Evolutionary conservation across 2,888 invertebrate genomes (phyloP), one percentile per base, ranked within the genome.

Genomic region (Ochlodes sylvanus): DNA sequence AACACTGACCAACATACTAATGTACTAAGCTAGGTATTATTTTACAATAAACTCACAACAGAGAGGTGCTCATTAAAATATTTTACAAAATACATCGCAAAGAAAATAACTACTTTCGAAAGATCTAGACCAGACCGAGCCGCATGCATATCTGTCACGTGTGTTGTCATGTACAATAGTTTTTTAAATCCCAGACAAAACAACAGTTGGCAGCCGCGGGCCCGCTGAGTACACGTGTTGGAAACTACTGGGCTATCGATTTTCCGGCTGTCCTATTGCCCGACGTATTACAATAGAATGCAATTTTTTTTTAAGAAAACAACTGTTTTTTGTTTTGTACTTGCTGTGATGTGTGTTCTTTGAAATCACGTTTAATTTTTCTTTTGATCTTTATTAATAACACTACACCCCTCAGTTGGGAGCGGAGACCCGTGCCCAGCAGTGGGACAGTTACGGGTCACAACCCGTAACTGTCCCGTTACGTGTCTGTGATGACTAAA

Each of bases 51-150:
- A 15, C 44, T 7, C 44, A 15, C 15, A 17, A 47, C 15, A 47
- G 17, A 47, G 1, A 17, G 7, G 44, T 38, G 38, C 10, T 17
- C 44, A 17, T 17, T 47, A 47, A 47, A 47, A 47, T 38, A 47
- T 17, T 17, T 47, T 47, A 15, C 15, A 17, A 15, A 47, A 9
- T 17, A 47, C 10, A 47, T 47, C 38, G 15, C 17, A 47, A 17
- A 47, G 44, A 47, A 15, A 47, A 15, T 47, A 17, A 44, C 14
- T 44, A 47, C 15, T 44, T 44, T 60, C 12, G 15, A 60, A 15
- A 27, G 27, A 47, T 50, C 61, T 50, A 61, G 61, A 61, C 61
- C n/a, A 61, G 61, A 61, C 50, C 50, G 34, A 9, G 9, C 12
- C 12, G 17, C 38, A 50, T 14, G 50, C 34, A 61, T 61, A 61